A percentile compares a stretch with the other conserved stretches of the same genome.
Conservation (phyloP, 2,888 invertebrate species). For the Dolichomitus sp. region DNA sequence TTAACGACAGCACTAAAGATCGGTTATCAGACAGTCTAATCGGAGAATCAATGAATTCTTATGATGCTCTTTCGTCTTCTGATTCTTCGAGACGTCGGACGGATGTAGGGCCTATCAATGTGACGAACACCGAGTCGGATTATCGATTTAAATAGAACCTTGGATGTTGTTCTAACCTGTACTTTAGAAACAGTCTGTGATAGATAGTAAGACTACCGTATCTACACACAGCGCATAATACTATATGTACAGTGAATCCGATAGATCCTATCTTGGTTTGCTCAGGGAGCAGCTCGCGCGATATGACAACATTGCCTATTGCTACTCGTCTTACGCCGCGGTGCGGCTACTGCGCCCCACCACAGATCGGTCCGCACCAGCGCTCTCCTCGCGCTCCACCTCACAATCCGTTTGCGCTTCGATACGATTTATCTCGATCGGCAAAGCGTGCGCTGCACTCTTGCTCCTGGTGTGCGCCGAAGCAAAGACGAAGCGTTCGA, state of each 20-base stretch:
- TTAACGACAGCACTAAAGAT: slow-evolving; percentile 53
- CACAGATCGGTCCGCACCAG: slow-evolving; percentile 28
- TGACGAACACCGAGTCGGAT: neutral
- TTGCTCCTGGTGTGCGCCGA: slow-evolving; percentile 54
- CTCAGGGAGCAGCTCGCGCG: slow-evolving; percentile 73
- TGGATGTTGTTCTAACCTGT: slow-evolving; percentile 67
- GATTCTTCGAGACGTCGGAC: slow-evolving; percentile 21
- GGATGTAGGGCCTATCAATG: slow-evolving; percentile 31
- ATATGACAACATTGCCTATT: slow-evolving; percentile 82
- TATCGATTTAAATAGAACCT: slow-evolving; percentile 18
- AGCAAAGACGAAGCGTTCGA: slow-evolving; percentile 60
- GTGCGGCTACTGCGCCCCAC: slow-evolving; percentile 59
- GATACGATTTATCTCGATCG: slow-evolving; percentile 74
- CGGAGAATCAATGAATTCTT: slow-evolving; percentile 37
- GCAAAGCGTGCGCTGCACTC: slow-evolving; percentile 61
- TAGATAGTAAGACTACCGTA: slow-evolving; percentile 43
- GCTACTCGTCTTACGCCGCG: slow-evolving; percentile 80
- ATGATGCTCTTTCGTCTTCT: slow-evolving; percentile 34
- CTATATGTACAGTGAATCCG: slow-evolving; percentile 55
- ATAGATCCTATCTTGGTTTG: slow-evolving; percentile 78
- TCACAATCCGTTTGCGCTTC: slow-evolving; percentile 69
- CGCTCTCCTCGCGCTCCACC: slow-evolving; percentile 67
- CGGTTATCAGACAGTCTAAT: slow-evolving; percentile 30
- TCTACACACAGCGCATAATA: slow-evolving; percentile 54
- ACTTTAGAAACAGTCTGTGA: slow-evolving; percentile 59